Evolutionary conservation across 1,140 invertebrate species (phyloP).

Genomic region (Brachionus manjavacas): DNA sequence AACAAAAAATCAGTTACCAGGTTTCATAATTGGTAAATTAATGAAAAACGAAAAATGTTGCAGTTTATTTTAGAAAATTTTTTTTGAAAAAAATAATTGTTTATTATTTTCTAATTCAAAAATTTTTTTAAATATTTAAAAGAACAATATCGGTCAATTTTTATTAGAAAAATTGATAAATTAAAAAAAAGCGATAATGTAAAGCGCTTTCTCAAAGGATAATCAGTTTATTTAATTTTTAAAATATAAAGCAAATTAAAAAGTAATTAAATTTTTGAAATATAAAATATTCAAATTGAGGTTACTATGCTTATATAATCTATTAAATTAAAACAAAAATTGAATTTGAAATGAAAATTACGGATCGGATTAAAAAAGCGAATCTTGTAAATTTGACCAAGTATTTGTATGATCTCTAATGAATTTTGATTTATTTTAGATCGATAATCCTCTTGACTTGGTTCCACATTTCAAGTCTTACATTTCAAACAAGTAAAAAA

Average conservation of each 20-base stretch:
- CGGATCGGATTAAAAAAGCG: neutral
- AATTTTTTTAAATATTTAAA: slow-evolving; percentile 42
- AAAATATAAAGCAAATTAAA: slow-evolving; percentile 54
- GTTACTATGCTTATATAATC: neutral
- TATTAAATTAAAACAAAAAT: neutral
- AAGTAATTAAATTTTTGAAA: slow-evolving; percentile 36
- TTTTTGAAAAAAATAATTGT: slow-evolving; percentile 49
- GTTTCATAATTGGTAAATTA: slow-evolving; percentile 42
- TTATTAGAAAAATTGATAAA: slow-evolving; percentile 44
- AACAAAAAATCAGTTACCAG: neutral
- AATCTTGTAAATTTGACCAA: slow-evolving; percentile 26
- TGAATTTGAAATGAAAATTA: neutral
- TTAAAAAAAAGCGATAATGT: no score
- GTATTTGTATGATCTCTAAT: neutral
- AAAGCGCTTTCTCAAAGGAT: no score
- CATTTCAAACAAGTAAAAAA: neutral
- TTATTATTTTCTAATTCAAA: neutral
- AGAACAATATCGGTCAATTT: slow-evolving; percentile 45
- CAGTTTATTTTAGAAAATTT: neutral
- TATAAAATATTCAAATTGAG: neutral
- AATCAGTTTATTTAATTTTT: no score
- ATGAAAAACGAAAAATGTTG: neutral
- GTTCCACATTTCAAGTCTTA: neutral
- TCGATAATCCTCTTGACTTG: slow-evolving; percentile 31
- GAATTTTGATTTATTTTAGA: neutral